These are phyloP conservation scores for Apotomis capreana DNA, from an alignment of 2,888 invertebrate species.

Conservation along the genomic window DNA sequence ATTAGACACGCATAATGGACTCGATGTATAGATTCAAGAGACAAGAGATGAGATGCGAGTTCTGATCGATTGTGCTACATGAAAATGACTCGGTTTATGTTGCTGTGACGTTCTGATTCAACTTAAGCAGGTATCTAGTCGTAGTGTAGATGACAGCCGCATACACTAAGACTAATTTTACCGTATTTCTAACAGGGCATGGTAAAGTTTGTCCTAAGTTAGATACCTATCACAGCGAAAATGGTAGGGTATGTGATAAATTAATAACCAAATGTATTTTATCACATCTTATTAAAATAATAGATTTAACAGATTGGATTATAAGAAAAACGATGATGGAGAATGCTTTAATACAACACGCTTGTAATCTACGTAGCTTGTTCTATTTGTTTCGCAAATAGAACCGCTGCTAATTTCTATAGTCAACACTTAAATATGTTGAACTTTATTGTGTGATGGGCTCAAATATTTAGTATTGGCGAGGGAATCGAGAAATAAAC, in stretches of 20 bases:
- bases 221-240: too few relatives aligned
- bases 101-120: conserved; percentile 6
- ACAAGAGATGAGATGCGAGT: conserved; percentile 59
- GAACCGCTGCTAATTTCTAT: conserved; percentile 44
- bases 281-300: too few relatives aligned
- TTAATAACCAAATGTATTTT: too few relatives aligned
- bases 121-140: not conserved
- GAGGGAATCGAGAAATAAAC: conserved; percentile 56
- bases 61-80: conserved; percentile 55
- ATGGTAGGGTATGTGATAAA: too few relatives aligned
- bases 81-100: conserved; percentile 15
- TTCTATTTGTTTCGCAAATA: conserved; percentile 31
- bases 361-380: too few relatives aligned
- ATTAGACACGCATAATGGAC: conserved; percentile 80
- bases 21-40: conserved; percentile 62
- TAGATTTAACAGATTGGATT: too few relatives aligned
- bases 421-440: conserved; percentile 32
- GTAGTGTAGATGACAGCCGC: too few relatives aligned
- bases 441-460: conserved; percentile 49
- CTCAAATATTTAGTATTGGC: conserved; percentile 59
- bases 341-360: too few relatives aligned
- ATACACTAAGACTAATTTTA: too few relatives aligned
- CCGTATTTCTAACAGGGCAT: too few relatives aligned
- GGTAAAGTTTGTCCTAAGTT: too few relatives aligned
- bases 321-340: too few relatives aligned